Base-by-base conservation (phyloP, 2,113 vertebrate genomes). In the Ophthalmotilapia sp. region DNA sequence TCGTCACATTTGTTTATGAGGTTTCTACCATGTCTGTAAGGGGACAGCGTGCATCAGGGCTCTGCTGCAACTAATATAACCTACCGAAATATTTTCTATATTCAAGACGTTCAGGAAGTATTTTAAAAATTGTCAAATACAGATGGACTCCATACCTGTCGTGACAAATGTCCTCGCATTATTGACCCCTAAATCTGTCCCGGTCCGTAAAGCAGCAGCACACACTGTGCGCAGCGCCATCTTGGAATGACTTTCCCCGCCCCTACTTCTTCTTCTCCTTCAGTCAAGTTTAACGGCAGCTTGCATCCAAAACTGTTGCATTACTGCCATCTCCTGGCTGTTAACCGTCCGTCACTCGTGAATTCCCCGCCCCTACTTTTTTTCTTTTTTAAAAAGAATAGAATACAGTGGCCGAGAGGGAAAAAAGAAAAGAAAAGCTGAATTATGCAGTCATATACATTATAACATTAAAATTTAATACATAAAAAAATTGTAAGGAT, bases 211-310 rank as follows among this genome's bases (percentile, higher is more conserved):
- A 2, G 87, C 11, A 55, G 58, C 17, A 1, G n/a, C 4, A 2
- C 86, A 88, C 0, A 85, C 54, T 6, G 62, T 47, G 89, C 93
- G 94, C 53, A 95, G 86, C 96, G 96, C 96, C 96, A 97, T 96
- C 82, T 96, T 96, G 91, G 36, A 88, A 1, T 84, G 15, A 54
- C 1, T 6, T 36, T 15, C 47, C 31, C 49, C 15, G 5, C 68
- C 68, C 40, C 38, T 26, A 3, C 2, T 0, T 38, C 33, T 33
- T 29, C 29, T 29, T 7, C 33, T 33, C 3, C 33, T 33, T 33
- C 33, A 33, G 33, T 33, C 33, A 33, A 33, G 1, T 33, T 33
- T 1, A 33, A 33, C 33, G 33, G 33, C 33, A 33, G 33, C 33
- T 33, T 33, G 33, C 33, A 33, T 33, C 3, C 33, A 33, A 33